phyloP scores from a whole-genome alignment of 2,113 vertebrate genomes.

The Tychaedon coryphoeus region DNA sequence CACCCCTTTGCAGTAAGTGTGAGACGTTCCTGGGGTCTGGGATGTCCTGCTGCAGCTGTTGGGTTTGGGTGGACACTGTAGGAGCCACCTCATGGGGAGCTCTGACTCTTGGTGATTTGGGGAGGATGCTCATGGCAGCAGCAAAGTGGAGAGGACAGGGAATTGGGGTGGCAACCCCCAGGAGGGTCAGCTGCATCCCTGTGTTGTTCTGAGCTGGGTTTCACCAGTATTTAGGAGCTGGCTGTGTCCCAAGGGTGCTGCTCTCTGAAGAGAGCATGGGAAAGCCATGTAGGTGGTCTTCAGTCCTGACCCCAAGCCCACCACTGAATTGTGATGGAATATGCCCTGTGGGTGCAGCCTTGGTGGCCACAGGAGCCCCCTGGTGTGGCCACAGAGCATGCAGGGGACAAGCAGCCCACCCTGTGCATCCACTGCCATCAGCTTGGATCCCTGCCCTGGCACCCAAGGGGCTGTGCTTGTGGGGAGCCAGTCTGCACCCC shows the following conservation, averaged over 20 bases:
- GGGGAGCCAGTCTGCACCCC: neutral
- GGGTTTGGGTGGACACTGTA: neutral
- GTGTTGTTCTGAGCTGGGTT: neutral
- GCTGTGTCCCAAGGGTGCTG: neutral
- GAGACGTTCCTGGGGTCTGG: neutral
- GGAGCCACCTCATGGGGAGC: neutral
- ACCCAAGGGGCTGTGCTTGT: neutral
- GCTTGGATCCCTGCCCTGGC: neutral
- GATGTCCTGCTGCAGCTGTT: neutral
- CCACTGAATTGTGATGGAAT: neutral
- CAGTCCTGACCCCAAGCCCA: neutral
- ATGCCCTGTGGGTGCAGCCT: neutral
- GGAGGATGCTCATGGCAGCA: neutral
- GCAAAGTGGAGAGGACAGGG: neutral
- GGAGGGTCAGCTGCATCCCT: neutral
- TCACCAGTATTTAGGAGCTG: neutral
- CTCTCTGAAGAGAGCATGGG: neutral
- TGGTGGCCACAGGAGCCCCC: neutral
- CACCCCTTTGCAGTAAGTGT: constrained; percentile 87
- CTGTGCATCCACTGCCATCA: neutral
- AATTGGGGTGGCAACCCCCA: neutral
- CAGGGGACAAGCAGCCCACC: fast-evolving
- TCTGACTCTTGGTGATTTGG: neutral
- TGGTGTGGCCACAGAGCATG: fast-evolving
- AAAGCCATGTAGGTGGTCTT: neutral